These are phyloP conservation scores for Chorisops tibialis DNA, from an alignment of 2,888 invertebrate genomes.

Conservation along the genomic window DNA sequence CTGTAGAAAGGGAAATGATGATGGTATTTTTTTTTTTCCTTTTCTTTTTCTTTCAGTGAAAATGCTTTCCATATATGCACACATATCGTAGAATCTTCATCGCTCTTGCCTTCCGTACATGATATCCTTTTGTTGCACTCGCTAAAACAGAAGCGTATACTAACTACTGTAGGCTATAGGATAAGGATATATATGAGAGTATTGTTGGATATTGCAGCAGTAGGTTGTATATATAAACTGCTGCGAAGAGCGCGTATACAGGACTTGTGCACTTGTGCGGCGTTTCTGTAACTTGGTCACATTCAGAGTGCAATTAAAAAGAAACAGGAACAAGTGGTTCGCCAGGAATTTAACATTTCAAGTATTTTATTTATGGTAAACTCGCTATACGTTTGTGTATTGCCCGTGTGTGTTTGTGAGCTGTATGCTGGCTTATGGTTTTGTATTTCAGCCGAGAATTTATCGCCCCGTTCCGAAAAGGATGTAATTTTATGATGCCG, in stretches of 20 bases:
- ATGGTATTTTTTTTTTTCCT: too few relatives aligned
- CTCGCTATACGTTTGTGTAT: too few relatives aligned
- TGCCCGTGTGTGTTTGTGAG: too few relatives aligned
- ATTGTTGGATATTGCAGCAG: too few relatives aligned
- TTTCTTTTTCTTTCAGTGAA: neutral
- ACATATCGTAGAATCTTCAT: neutral
- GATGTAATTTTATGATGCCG: too few relatives aligned
- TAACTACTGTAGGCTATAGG: neutral
- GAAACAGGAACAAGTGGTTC: constrained; percentile 32
- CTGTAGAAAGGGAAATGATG: constrained; percentile 14
- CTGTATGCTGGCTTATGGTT: too few relatives aligned
- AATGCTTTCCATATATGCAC: neutral
- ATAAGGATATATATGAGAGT: neutral
- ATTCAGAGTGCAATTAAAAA: constrained; percentile 29
- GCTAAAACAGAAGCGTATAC: neutral
- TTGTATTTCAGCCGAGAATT: too few relatives aligned
- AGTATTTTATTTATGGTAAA: constrained; percentile 29
- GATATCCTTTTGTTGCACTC: neutral
- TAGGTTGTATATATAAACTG: neutral
- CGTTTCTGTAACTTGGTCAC: constrained; percentile 24
- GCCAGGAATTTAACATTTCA: constrained; percentile 31
- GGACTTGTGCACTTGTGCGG: constrained; percentile 15
- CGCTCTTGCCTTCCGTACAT: neutral
- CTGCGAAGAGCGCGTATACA: neutral
- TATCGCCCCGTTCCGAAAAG: too few relatives aligned